Conservation (phyloP, 2,113 vertebrate genomes). For the Xyrauchen texanus region DNA sequence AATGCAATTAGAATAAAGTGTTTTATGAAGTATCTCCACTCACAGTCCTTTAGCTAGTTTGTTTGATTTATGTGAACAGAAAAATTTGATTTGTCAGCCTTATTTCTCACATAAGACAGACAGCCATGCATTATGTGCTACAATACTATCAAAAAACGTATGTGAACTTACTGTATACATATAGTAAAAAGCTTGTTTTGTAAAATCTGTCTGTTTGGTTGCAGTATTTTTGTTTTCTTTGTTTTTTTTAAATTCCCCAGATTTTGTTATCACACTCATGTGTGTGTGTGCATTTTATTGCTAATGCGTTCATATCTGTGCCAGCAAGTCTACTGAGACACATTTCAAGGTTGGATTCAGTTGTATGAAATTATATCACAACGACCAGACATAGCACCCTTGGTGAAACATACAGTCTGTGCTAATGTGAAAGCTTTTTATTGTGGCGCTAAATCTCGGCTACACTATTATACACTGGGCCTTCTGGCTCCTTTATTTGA, state of each 20-base stretch:
- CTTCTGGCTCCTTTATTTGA: background rate
- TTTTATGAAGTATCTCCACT: background rate
- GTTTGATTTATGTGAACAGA: conserved; percentile 2
- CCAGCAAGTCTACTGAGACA: conserved; percentile 55
- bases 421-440: conserved; percentile 17
- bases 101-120: background rate
- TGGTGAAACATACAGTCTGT: background rate
- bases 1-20: conserved; percentile 11
- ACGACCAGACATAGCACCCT: conserved; percentile 36
- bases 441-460: background rate
- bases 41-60: background rate
- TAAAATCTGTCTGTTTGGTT: background rate
- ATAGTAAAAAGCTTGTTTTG: background rate
- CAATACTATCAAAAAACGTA: background rate
- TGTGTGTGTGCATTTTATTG: conserved; percentile 36
- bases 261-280: background rate
- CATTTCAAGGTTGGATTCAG: conserved; percentile 50
- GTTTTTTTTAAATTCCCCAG: background rate
- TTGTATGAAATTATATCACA: conserved; percentile 59
- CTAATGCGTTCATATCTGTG: conserved; percentile 58
- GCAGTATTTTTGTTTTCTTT: background rate
- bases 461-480: background rate
- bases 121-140: background rate
- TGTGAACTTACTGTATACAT: background rate
- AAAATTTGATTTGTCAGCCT: background rate